Evolutionary conservation across 2,797 vertebrate species (phyloP), one percentile per base, ranked within the genome.

Genomic region (Xerus rutilus): DNA sequence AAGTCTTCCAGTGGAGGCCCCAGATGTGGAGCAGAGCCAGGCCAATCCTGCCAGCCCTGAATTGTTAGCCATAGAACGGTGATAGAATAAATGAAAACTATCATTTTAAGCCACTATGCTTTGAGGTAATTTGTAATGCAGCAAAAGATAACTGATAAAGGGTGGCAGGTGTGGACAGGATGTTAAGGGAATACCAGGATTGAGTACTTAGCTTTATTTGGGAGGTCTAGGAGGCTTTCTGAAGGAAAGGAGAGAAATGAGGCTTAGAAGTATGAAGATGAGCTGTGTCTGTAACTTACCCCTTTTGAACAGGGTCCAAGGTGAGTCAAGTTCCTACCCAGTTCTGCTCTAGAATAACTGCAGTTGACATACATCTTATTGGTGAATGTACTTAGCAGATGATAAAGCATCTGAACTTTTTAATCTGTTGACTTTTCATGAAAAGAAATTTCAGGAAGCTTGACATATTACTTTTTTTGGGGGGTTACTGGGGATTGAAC

Each of bases 361-460:
- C 32, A 21, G 87, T 67, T 59, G 21, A 49, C 59, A 47, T 15
- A 91, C 0, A 9, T 89, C 82, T 21, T 74, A 49, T n/a, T 65
- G 23, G 30, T 11, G 18, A 89, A 70, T 72, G 30, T 32, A 72
- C n/a, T 73, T 67, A 78, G 47, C n/a, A 52, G 82, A 82, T 2
- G 32, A 59, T 35, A 10, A 43, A 17, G 23, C 57, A 47, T 86
- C 47, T 49, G 69, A 89, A 59, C 18, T 72, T 93, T 79, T 82
- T 64, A 86, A 78, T 72, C 28, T 92, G 43, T 77, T 90, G 76
- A 86, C 23, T 72, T 94, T 92, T 90, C 76, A 73, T 73, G 65
- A 69, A 91, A 91, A 91, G 78, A 59, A 84, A 81, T 91, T 93
- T 79, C 65, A 70, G 74, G 72, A 89, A 72, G 59, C 83, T 94